A percentile compares a stretch with the other conserved stretches of the same genome.
phyloP scores from a whole-genome alignment of 1,140 invertebrate genomes.

The Bombus consobrinus region DNA sequence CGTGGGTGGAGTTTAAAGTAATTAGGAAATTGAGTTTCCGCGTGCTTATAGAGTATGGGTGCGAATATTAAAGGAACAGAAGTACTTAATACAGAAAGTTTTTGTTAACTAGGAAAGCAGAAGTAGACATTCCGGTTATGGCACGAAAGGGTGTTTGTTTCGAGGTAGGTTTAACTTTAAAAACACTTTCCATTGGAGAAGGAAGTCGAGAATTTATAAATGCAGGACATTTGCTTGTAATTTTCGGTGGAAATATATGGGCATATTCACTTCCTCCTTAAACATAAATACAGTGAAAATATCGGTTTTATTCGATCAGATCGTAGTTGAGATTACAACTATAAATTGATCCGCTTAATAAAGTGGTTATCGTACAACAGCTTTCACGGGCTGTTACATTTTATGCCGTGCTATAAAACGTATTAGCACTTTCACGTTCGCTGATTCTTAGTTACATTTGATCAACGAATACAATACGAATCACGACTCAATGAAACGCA shows the following conservation, averaged over 20 bases:
- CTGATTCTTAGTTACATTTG: background rate
- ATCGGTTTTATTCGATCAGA: background rate
- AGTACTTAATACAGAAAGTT: background rate
- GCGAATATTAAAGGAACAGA: background rate
- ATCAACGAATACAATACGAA: background rate
- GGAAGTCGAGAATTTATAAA: background rate
- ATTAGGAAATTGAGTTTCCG: background rate
- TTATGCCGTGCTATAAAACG: background rate
- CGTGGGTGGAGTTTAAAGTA: background rate
- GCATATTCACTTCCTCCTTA: background rate
- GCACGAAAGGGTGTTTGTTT: background rate
- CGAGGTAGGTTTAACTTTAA: background rate
- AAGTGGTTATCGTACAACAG: background rate
- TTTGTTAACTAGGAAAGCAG: background rate
- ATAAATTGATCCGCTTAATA: background rate
- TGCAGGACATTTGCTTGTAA: background rate
- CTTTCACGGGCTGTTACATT: slow-evolving; percentile 5
- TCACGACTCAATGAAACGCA: background rate
- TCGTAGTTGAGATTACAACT: background rate
- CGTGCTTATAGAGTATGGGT: background rate
- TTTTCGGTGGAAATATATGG: background rate
- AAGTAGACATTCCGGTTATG: background rate
- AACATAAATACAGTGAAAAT: background rate
- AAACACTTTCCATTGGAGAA: background rate
- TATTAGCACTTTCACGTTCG: slow-evolving; percentile 1